These are phyloP conservation scores for Astyanax mexicanus DNA, from an alignment of 2,797 vertebrate genomes.

Conservation along the genomic window DNA sequence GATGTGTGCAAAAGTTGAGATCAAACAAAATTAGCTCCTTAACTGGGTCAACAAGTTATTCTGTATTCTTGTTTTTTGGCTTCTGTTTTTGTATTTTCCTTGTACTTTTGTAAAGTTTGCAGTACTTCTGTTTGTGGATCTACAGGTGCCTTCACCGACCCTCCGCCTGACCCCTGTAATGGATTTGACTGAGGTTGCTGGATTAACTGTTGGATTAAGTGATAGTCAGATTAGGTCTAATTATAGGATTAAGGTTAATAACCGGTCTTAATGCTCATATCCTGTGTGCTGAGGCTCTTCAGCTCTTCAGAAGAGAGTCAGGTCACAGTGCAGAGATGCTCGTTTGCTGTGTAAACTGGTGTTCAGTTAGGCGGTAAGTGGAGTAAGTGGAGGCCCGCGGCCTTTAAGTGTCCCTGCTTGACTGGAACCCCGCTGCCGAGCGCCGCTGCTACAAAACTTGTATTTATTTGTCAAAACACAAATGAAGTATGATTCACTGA, in stretches of 20 bases:
- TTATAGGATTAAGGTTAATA: background rate
- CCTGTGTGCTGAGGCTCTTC: too few species aligned
- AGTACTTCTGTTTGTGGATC: too few species aligned
- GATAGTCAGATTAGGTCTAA: background rate
- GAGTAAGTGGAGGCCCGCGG: background rate
- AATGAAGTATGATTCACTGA: constrained; percentile 20
- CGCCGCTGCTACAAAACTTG: background rate
- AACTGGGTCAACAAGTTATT: too few species aligned
- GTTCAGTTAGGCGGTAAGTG: background rate
- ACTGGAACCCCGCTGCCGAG: background rate
- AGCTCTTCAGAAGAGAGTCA: background rate
- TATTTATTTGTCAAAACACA: constrained; percentile 31
- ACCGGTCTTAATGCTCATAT: background rate
- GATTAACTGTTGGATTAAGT: too few species aligned
- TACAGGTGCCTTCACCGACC: too few species aligned
- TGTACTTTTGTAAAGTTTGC: too few species aligned
- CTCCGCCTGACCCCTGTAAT: too few species aligned
- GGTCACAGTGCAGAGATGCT: background rate
- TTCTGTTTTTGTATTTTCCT: too few species aligned
- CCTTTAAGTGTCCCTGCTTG: background rate
- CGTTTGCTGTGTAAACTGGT: background rate
- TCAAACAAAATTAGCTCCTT: too few species aligned
- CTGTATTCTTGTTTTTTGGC: too few species aligned
- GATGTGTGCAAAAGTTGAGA: too few species aligned
- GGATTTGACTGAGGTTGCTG: too few species aligned